phyloP scores from a whole-genome alignment of 2,888 invertebrate species.

The Drosophila neotestacea region DNA sequence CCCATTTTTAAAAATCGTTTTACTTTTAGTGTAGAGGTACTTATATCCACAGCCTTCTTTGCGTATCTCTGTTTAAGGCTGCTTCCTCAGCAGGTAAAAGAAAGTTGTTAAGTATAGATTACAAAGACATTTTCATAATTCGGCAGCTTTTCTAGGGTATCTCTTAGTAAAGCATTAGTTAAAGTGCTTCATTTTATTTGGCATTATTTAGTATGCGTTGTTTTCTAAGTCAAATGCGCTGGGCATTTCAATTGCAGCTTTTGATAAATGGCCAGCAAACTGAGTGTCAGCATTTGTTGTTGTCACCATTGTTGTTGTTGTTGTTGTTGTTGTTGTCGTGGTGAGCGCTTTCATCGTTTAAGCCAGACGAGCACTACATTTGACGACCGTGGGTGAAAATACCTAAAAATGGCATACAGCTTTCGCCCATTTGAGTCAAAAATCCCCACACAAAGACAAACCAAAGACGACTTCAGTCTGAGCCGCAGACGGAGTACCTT shows the following conservation, averaged over 20 bases:
- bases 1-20: too few species aligned
- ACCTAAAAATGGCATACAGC: slow-evolving; percentile 71
- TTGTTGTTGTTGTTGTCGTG: slow-evolving; percentile 11
- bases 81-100: background rate
- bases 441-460: slow-evolving; percentile 33
- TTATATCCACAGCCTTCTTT: too few species aligned
- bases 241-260: slow-evolving; percentile 76
- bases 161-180: slow-evolving; percentile 3
- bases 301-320: slow-evolving; percentile 1
- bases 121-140: background rate
- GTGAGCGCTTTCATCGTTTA: slow-evolving; percentile 57
- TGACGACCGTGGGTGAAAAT: slow-evolving; percentile 76
- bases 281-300: slow-evolving; percentile 43
- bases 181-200: slow-evolving; percentile 7
- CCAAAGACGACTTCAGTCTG: slow-evolving; percentile 2
- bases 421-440: slow-evolving; percentile 72
- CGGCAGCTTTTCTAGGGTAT: slow-evolving; percentile 20
- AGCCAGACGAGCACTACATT: slow-evolving; percentile 56
- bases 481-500: slow-evolving; percentile 20
- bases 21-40: too few species aligned
- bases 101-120: background rate
- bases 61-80: background rate
- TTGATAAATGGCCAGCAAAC: slow-evolving; percentile 73
- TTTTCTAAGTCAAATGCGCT: slow-evolving; percentile 66
- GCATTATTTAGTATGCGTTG: slow-evolving; percentile 36